Conservation (phyloP, 2,797 vertebrate genomes). For the Naso thynnoides region DNA sequence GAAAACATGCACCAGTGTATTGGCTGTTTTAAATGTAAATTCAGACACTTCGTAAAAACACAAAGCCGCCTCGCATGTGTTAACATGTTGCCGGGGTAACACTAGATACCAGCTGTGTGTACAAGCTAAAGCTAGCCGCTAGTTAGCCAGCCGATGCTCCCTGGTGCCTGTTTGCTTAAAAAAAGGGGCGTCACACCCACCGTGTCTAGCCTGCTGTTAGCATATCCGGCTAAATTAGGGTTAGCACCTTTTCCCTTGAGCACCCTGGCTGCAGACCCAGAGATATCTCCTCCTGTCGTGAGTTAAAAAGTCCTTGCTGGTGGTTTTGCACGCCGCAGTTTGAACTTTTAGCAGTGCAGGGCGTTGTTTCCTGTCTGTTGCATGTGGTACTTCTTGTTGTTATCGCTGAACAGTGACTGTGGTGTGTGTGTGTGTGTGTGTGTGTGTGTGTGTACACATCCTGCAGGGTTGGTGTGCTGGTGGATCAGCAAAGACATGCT, state of each 20-base stretch:
- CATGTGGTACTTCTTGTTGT: constrained; percentile 52
- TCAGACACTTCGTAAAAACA: rapidly evolving
- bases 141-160: constrained; percentile 6
- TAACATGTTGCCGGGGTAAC: neutral
- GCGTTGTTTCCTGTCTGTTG: constrained; percentile 23
- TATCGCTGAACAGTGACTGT: neutral
- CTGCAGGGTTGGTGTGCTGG: constrained; percentile 7
- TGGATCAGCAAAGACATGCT: constrained; percentile 12
- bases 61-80: rapidly evolving
- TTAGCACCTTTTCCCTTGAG: constrained; percentile 14
- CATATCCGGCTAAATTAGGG: constrained; percentile 24
- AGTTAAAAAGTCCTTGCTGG: neutral
- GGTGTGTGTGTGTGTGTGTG: too few relatives aligned
- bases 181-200: constrained; percentile 39
- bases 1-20: neutral
- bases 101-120: rapidly evolving
- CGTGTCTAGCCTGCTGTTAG: constrained; percentile 33
- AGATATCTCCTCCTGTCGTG: constrained; percentile 16
- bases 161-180: neutral
- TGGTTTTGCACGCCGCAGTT: neutral
- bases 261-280: neutral
- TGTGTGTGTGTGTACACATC: constrained; percentile 12
- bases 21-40: neutral
- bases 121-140: constrained; percentile 32
- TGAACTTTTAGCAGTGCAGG: neutral